Percentiles rank a stretch among this genome's conserved stretches.
These are phyloP conservation scores for Chironex yamaguchii DNA, from an alignment of 30 jellyfish, hydroid and myxozoan species.

Conservation along the genomic window DNA sequence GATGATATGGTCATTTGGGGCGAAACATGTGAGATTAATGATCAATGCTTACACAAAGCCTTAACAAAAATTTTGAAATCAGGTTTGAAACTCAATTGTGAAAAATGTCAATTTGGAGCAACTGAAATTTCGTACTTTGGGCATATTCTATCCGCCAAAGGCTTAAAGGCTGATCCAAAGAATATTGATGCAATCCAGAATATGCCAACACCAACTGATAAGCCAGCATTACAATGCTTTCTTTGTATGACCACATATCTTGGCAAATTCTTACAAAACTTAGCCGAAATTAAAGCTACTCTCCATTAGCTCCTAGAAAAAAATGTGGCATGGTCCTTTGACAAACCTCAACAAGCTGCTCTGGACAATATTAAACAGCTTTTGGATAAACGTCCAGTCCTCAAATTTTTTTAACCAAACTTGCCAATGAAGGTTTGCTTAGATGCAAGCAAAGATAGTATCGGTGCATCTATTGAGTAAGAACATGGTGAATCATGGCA, in stretches of 20 bases:
- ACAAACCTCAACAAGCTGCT: slow-evolving; percentile 2
- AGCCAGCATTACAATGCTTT: too few species aligned
- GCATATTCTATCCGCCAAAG: not conserved
- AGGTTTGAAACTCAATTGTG: not conserved
- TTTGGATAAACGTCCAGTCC: slow-evolving; percentile 4
- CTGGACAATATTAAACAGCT: not conserved
- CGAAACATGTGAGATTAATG: not conserved
- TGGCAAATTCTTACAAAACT: too few species aligned
- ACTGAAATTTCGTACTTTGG: not conserved
- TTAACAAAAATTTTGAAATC: not conserved
- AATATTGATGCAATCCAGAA: not conserved
- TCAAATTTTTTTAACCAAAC: slow-evolving; percentile 45
- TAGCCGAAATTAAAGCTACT: too few species aligned
- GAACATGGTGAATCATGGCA: slow-evolving; percentile 11
- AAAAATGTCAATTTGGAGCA: not conserved
- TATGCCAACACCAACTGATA: too few species aligned
- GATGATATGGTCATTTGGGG: not conserved
- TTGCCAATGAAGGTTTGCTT: slow-evolving; percentile 27
- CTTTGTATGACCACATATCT: too few species aligned
- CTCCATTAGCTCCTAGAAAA: too few species aligned
- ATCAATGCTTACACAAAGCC: not conserved
- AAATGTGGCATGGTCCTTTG: slow-evolving; percentile 10
- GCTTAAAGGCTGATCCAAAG: not conserved
- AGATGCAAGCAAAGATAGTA: slow-evolving; percentile 56
- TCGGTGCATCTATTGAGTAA: slow-evolving; percentile 59